Conservation (phyloP, 1,140 invertebrate genomes). For the Linepithema humile region DNA sequence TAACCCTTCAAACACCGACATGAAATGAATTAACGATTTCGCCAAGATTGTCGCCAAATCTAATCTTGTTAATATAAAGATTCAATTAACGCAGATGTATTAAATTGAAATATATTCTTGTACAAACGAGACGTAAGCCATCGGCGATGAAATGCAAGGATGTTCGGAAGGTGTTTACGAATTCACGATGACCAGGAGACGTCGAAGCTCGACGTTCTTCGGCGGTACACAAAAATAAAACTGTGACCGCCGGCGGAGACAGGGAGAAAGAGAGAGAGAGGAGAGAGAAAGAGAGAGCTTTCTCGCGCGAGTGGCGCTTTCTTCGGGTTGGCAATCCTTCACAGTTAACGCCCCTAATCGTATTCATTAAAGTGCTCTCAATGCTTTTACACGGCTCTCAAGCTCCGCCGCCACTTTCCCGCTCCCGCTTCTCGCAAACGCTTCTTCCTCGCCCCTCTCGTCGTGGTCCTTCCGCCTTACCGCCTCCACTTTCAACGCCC, state of each 20-base stretch:
- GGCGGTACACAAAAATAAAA: slow-evolving; percentile 41
- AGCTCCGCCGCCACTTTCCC: slow-evolving; percentile 66
- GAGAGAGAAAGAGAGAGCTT: slow-evolving; percentile 44
- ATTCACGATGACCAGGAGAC: slow-evolving; percentile 14
- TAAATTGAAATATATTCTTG: too few relatives aligned
- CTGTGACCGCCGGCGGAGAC: not conserved
- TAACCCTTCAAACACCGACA: not conserved
- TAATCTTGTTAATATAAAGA: too few relatives aligned
- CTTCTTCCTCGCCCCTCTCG: slow-evolving; percentile 49
- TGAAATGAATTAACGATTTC: not conserved
- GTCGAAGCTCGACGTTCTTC: slow-evolving; percentile 30
- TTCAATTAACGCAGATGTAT: too few relatives aligned
- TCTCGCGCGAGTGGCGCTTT: slow-evolving; percentile 68
- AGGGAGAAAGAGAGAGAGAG: slow-evolving; percentile 23
- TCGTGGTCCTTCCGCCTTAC: slow-evolving; percentile 60
- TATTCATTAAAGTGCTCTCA: slow-evolving; percentile 83
- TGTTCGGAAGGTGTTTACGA: too few relatives aligned
- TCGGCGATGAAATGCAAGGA: too few relatives aligned
- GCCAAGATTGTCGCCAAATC: not conserved
- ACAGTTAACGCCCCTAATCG: slow-evolving; percentile 82
- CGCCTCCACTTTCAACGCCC: slow-evolving; percentile 62
- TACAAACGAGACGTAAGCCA: too few relatives aligned
- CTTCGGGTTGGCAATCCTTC: slow-evolving; percentile 78
- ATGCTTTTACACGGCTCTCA: slow-evolving; percentile 79
- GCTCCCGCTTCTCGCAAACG: slow-evolving; percentile 65